phyloP scores from a whole-genome alignment of 2,888 invertebrate genomes.

The Meiosimyza platycephala region DNA sequence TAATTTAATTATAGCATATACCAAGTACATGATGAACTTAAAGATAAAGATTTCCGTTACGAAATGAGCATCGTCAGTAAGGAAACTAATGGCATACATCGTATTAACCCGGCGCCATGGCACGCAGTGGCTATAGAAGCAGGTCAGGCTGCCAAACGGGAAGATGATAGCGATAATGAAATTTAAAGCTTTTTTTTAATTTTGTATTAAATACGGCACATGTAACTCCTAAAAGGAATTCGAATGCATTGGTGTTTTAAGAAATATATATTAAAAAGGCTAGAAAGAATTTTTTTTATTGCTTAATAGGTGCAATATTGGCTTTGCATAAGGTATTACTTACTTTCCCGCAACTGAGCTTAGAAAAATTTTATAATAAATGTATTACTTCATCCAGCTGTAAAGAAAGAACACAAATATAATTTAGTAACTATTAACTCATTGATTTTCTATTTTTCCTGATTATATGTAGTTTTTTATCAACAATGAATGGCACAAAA shows the following conservation, averaged over 20 bases:
- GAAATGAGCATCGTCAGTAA: slow-evolving; percentile 95
- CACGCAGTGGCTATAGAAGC: slow-evolving; percentile 89
- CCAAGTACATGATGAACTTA: slow-evolving; percentile 91
- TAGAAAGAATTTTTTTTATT: too few species aligned
- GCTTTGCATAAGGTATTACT: too few species aligned
- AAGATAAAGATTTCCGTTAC: slow-evolving; percentile 86
- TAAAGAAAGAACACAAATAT: neutral
- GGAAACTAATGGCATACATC: slow-evolving; percentile 82
- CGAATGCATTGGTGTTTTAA: too few species aligned
- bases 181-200: slow-evolving; percentile 50
- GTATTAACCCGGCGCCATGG: slow-evolving; percentile 81
- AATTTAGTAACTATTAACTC: neutral
- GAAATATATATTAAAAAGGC: too few species aligned
- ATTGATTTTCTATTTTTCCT: slow-evolving; percentile 37
- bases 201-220: neutral
- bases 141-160: slow-evolving; percentile 77
- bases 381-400: neutral
- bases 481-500: slow-evolving; percentile 96
- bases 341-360: too few species aligned
- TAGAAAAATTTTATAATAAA: too few species aligned
- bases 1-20: slow-evolving; percentile 76
- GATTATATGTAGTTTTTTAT: slow-evolving; percentile 81
- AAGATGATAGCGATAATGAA: slow-evolving; percentile 75
- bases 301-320: too few species aligned
- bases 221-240: too few species aligned